Evolutionary conservation across 2,797 vertebrate species (phyloP), one percentile per base, ranked within the genome.

Genomic region (Pterois miles): DNA sequence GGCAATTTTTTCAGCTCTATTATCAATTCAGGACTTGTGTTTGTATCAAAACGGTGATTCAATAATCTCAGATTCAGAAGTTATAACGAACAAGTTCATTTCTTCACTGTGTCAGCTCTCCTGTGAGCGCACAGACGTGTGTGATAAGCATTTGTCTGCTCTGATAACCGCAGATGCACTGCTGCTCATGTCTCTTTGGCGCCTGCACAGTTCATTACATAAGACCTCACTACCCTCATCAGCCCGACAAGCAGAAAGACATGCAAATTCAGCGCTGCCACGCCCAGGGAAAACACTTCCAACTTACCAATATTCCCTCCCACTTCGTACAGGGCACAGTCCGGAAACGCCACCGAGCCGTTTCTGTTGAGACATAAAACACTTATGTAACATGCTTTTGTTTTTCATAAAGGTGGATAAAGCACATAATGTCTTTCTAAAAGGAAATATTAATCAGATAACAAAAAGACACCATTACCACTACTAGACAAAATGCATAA

Each of bases 281-380:
- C 1, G 8, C 78, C 71, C 56, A n/a, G 38, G 65, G 25, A 31
- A 67, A 87, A 63, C 25, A 18, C 63, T 64, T 68, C 40, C 18
- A 14, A 93, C 97, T 91, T 89, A 97, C 96, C 95, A 31, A 97
- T 97, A 67, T 97, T 98, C n/a, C 97, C 96, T 76, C 96, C 96
- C 25, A 97, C 95, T 95, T 98, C 96, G 59, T 95, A 98, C 7
- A 98, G 86, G 66, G 95, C 91, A 18, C 96, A 89, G 86, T 94
- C 94, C 0, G 93, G 84, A 25, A 87, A 85, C 3, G 87, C 86
- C 8, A 71, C n/a, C 0, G 95, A 92, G 65, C 93, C 93, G 65
- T 95, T 96, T 74, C 96, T 97, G 92, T 78, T 62, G 58, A 74
- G 69, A 85, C 13, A 75, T 1, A 40, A 0, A 60, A 43, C 20